phyloP scores from a whole-genome alignment of 2,113 vertebrate species.

The Seriola aureovittata region DNA sequence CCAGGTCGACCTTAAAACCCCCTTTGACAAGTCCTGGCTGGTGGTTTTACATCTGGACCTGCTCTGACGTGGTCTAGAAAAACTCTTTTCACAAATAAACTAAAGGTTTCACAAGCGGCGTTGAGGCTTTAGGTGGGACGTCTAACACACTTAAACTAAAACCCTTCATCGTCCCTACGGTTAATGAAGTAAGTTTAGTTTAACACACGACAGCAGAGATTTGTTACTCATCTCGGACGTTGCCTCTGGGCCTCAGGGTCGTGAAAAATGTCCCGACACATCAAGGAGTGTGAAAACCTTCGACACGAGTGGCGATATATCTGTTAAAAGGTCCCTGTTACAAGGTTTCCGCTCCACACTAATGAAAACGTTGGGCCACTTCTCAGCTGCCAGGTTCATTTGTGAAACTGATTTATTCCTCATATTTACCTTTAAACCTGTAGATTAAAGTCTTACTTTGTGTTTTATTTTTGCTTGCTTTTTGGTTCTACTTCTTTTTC shows the following conservation, averaged over 20 bases:
- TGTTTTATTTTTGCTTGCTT: not conserved
- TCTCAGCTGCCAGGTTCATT: conserved; percentile 12
- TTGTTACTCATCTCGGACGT: not conserved
- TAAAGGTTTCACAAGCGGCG: too few relatives aligned
- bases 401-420: conserved; percentile 12
- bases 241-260: conserved; percentile 30
- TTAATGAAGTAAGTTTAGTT: conserved; percentile 17
- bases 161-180: fast-evolving
- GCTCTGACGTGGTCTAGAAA: too few relatives aligned
- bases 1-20: too few relatives aligned
- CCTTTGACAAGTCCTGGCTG: too few relatives aligned
- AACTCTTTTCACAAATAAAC: too few relatives aligned
- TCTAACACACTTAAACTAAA: not conserved
- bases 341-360: conserved; percentile 13
- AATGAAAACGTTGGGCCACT: conserved; percentile 11
- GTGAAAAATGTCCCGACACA: conserved; percentile 37
- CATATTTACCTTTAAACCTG: conserved; percentile 12
- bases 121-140: too few relatives aligned
- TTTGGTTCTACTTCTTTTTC: not conserved
- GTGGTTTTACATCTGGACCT: too few relatives aligned
- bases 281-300: conserved; percentile 30
- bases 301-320: not conserved
- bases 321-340: conserved; percentile 1
- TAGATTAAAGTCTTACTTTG: not conserved
- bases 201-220: conserved; percentile 34